These are phyloP conservation scores for Nyctibius grandis DNA, from an alignment of 2,797 vertebrate species.

Conservation along the genomic window DNA sequence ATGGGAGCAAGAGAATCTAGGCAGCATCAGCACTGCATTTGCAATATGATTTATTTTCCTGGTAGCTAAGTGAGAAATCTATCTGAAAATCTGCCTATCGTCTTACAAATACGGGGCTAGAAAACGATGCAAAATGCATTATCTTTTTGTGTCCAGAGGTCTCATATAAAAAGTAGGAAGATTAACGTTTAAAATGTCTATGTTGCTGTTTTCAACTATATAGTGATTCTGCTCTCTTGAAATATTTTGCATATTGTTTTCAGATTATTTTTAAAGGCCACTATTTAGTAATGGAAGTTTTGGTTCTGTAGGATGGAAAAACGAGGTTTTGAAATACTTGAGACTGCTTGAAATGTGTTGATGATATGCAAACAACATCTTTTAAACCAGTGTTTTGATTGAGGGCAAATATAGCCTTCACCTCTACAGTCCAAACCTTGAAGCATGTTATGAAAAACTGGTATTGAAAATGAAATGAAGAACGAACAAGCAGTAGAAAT, in stretches of 20 bases:
- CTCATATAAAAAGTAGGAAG: neutral
- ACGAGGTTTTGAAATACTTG: neutral
- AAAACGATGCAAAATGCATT: neutral
- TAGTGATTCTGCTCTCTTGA: neutral
- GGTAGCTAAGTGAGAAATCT: neutral
- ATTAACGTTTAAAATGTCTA: neutral
- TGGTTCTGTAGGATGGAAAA: neutral
- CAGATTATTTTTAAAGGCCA: neutral
- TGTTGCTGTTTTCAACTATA: neutral
- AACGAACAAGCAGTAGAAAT: neutral
- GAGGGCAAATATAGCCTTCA: neutral
- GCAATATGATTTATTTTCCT: neutral
- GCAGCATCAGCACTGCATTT: neutral
- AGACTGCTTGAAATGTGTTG: neutral
- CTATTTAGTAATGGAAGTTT: neutral
- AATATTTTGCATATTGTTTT: neutral
- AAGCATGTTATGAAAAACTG: neutral
- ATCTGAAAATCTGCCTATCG: neutral
- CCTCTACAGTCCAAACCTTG: neutral
- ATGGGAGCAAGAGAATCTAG: neutral
- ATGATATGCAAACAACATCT: neutral
- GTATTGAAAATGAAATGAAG: neutral
- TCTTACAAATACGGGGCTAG: neutral
- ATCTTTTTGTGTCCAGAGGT: neutral
- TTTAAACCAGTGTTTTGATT: constrained; percentile 6